Evolutionary conservation across 2,113 vertebrate species (phyloP), one percentile per base, ranked within the genome.

Genomic region (Talpa occidentalis): DNA sequence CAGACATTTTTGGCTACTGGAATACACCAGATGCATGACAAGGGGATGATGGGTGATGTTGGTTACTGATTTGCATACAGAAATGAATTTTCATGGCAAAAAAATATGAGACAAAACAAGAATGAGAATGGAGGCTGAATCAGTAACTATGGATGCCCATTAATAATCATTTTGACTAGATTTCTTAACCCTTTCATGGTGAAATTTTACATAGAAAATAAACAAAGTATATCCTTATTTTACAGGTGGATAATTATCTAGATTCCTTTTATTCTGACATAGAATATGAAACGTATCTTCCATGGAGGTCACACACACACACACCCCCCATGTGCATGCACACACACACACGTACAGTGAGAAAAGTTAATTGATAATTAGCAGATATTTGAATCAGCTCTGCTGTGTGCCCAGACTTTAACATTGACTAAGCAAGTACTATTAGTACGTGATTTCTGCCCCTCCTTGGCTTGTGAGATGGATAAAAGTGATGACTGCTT

Each of bases 1-100:
- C 70, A 81, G 42, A 84, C 60, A 85, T 54, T 93, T 94, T 95
- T 95, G 93, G 90, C 92, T 88, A 54, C 35, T 89, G 40, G 10
- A 95, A 72, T 79, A 87, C 1, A 79, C 56, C 62, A 94, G 93
- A 93, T 91, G 81, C 79, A 60, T 40, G 26, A 56, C 26, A 92
- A 72, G 52, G n/a, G 35, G 35, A 32, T 62, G 15, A 62, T 91
- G 91, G 60, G 40, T 91, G 70, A 89, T 72, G 30, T 24, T 90
- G 40, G 37, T 77, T 87, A 64, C 77, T 47, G 14, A 91, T 78
- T 92, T 94, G 42, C 67, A 84, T 82, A 47, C 62, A 85, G 69
- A 52, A 92, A 66, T 84, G 8, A 56, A 47, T n/a, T 87, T 83
- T 83, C 86, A 3, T 66, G 52, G 52, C 30, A 26, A 90, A 95